phyloP scores from a whole-genome alignment of 2,888 invertebrate genomes.

The Calephelis perditalis region DNA sequence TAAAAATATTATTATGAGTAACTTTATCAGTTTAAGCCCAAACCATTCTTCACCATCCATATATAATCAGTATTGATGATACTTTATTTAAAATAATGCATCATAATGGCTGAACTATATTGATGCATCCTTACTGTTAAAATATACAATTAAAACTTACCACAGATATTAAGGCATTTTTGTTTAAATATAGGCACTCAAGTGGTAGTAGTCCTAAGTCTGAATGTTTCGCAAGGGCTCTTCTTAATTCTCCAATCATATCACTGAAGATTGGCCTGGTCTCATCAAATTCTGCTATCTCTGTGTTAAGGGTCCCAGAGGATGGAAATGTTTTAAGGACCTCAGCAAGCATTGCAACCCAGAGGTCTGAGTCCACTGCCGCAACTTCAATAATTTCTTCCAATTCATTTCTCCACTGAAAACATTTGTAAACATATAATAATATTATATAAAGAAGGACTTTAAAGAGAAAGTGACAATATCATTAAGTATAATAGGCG shows the following conservation, averaged over 20 bases:
- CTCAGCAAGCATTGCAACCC: constrained; percentile 98
- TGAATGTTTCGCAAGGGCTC: constrained; percentile 89
- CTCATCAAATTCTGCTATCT: constrained; percentile 92
- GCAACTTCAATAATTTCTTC: constrained; percentile 97
- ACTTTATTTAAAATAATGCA: too few relatives aligned
- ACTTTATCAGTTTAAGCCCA: too few relatives aligned
- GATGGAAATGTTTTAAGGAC: constrained; percentile 95
- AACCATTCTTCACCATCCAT: too few relatives aligned
- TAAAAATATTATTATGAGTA: too few relatives aligned
- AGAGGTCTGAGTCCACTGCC: constrained; percentile 94
- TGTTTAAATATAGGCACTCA: constrained; percentile 97
- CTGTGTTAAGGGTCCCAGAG: constrained; percentile 92
- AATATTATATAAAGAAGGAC: too few relatives aligned
- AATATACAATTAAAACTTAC: constrained; percentile 63
- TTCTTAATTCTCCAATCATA: constrained; percentile 89
- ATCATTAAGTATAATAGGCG: too few relatives aligned
- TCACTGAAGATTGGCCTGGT: constrained; percentile 94
- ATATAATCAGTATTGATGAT: too few relatives aligned
- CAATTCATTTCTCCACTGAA: constrained; percentile 94
- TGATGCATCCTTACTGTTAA: too few relatives aligned
- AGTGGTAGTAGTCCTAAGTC: constrained; percentile 93
- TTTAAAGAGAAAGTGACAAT: too few relatives aligned
- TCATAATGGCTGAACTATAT: too few relatives aligned
- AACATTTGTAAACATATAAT: constrained; percentile 30
- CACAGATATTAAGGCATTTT: constrained; percentile 92